Conservation (phyloP, 1,140 invertebrate species). For the Homarus americanus region DNA sequence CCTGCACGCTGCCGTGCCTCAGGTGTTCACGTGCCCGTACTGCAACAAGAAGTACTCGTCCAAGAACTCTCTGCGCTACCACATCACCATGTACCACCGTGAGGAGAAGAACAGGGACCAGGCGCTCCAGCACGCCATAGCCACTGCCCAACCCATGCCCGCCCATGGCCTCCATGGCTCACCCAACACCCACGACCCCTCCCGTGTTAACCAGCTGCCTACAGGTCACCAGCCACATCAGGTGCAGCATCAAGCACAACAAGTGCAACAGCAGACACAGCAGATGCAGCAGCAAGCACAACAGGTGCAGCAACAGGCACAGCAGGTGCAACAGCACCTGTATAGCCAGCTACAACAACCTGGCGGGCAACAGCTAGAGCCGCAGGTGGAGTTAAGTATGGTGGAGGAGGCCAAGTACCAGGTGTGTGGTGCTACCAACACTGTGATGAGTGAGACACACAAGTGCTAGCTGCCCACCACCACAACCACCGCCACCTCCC, state of each 20-base stretch:
- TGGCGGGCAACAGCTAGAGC: slow-evolving; percentile 5
- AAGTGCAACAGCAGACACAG: slow-evolving; percentile 22
- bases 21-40: slow-evolving; percentile 87
- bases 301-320: slow-evolving; percentile 2
- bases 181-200: background rate
- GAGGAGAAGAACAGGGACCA: slow-evolving; percentile 80
- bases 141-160: slow-evolving; percentile 56
- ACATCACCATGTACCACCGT: slow-evolving; percentile 90
- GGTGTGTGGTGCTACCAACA: background rate
- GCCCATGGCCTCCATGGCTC: background rate
- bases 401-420: slow-evolving; percentile 16
- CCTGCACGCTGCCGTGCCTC: slow-evolving; percentile 64
- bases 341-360: slow-evolving; percentile 5
- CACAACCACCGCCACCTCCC: background rate
- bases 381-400: background rate
- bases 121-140: slow-evolving; percentile 65
- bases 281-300: slow-evolving; percentile 40
- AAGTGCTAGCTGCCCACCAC: slow-evolving; percentile 14
- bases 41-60: slow-evolving; percentile 91
- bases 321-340: slow-evolving; percentile 12
- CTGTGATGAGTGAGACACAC: background rate
- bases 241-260: slow-evolving; percentile 7
- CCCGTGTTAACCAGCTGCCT: background rate
- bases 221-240: background rate
- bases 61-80: slow-evolving; percentile 92